phyloP scores from a whole-genome alignment of 2,797 vertebrate genomes.

The Myotis pilosus region DNA sequence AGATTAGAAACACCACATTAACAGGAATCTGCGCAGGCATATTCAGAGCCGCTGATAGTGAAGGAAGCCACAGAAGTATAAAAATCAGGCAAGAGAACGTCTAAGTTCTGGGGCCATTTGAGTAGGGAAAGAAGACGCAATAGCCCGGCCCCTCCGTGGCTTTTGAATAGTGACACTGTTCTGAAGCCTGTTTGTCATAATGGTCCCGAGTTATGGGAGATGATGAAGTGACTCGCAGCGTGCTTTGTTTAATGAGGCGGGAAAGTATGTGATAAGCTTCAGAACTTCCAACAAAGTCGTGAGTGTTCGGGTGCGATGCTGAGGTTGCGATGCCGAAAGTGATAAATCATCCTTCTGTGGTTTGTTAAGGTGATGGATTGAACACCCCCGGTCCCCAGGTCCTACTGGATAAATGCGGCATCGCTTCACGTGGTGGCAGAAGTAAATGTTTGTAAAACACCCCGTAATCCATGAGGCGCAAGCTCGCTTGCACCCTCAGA shows the following conservation, averaged over 20 bases:
- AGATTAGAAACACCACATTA: not conserved
- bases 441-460: not conserved
- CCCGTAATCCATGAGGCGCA: not conserved
- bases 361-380: not conserved
- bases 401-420: not conserved
- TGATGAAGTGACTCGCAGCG: not conserved
- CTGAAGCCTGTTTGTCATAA: not conserved
- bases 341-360: conserved; percentile 22
- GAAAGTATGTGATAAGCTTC: conserved; percentile 18
- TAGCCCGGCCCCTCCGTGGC: not conserved
- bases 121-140: not conserved
- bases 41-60: not conserved
- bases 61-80: not conserved
- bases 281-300: not conserved
- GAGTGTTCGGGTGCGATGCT: not conserved
- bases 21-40: not conserved
- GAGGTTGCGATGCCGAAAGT: not conserved
- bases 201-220: not conserved
- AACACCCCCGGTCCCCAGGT: not conserved
- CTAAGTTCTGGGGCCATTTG: not conserved
- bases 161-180: not conserved
- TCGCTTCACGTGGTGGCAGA: not conserved
- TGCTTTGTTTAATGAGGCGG: conserved; percentile 19
- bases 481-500: not conserved
- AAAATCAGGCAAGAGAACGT: conserved; percentile 8